Evolutionary conservation across 2,113 vertebrate species (phyloP).

Genomic region (Puma concolor): DNA sequence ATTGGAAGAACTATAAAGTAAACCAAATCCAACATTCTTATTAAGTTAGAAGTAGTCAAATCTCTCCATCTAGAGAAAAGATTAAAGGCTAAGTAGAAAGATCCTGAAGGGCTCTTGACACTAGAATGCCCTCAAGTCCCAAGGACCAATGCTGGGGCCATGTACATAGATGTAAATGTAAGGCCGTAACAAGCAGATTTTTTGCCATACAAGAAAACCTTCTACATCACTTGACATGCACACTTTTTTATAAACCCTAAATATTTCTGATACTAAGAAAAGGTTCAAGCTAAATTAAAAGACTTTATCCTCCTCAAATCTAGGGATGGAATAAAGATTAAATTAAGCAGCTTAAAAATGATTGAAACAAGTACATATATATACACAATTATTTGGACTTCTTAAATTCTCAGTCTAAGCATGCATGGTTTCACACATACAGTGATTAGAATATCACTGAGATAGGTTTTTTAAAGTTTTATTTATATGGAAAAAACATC

Average conservation of each 20-base stretch:
- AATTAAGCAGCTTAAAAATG: background rate
- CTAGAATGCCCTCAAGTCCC: background rate
- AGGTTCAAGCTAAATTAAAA: background rate
- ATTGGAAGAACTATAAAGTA: slow-evolving; percentile 74
- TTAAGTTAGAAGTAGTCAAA: slow-evolving; percentile 70
- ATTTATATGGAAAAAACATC: background rate
- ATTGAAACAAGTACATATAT: background rate
- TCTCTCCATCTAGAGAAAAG: slow-evolving; percentile 61
- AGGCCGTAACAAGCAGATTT: background rate
- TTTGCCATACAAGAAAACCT: background rate
- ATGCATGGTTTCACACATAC: background rate
- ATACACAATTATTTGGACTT: background rate
- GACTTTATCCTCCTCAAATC: background rate
- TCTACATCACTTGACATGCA: background rate
- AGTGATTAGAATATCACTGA: background rate
- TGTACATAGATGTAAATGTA: background rate
- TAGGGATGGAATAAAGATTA: background rate
- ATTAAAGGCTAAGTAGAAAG: slow-evolving; percentile 52
- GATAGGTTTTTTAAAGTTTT: background rate
- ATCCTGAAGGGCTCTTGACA: slow-evolving; percentile 41
- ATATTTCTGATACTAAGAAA: background rate
- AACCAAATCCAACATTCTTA: slow-evolving; percentile 67
- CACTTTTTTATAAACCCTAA: background rate
- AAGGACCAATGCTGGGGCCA: background rate
- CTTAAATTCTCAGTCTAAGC: background rate